Percentiles rank a stretch among this genome's conserved stretches.
Evolutionary conservation across 2,888 invertebrate genomes (phyloP).

Genomic region (Mesorhabditis spiculigera): DNA sequence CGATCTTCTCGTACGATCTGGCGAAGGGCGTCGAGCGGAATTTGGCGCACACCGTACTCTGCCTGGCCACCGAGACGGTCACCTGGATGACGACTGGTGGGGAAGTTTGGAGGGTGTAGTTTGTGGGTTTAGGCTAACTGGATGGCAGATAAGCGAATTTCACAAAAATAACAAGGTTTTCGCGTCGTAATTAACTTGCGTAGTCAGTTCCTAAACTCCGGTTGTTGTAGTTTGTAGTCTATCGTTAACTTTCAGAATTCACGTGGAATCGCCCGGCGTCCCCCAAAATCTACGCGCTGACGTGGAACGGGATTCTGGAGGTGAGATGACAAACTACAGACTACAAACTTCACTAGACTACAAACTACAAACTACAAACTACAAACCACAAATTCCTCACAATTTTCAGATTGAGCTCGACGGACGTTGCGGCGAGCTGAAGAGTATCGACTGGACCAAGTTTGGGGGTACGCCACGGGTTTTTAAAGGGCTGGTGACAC

Average conservation of each 20-base stretch:
- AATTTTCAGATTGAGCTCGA: constrained; percentile 18
- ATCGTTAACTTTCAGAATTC: constrained; percentile 33
- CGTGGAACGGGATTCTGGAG: constrained; percentile 51
- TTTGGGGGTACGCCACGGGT: constrained; percentile 36
- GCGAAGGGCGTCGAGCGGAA: constrained; percentile 46
- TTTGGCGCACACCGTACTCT: constrained; percentile 44
- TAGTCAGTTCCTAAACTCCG: background rate
- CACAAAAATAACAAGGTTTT: background rate
- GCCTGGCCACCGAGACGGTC: constrained; percentile 49
- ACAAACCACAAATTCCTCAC: background rate
- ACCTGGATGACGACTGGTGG: constrained; percentile 43
- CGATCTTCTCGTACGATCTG: constrained; percentile 49
- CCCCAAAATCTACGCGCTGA: constrained; percentile 53
- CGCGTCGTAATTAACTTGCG: background rate
- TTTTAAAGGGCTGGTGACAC: no score
- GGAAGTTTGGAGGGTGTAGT: background rate
- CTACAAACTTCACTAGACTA: constrained; percentile 12
- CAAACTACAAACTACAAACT: no score
- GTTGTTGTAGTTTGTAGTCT: background rate
- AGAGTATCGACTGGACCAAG: constrained; percentile 52
- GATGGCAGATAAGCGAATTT: background rate
- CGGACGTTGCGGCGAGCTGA: constrained; percentile 41
- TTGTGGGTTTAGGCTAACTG: background rate
- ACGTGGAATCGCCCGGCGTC: constrained; percentile 54
- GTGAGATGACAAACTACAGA: constrained; percentile 20